Evolutionary conservation across 2,113 vertebrate species (phyloP), one percentile per base, ranked within the genome.

Genomic region (Triplophysa siluroides): DNA sequence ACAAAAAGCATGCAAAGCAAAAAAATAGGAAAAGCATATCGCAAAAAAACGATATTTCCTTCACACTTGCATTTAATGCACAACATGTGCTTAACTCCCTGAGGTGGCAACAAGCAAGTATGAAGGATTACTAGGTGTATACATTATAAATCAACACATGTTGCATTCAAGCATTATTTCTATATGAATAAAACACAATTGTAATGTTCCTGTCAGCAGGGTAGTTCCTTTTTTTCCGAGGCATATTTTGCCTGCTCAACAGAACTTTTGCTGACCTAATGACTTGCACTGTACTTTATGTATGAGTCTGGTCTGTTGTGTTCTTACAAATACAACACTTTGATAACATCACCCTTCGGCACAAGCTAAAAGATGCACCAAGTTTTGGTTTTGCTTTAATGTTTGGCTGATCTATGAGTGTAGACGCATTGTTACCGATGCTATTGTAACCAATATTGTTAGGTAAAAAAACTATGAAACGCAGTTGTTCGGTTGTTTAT

Each of bases 1-100:
- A 78, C 26, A 64, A n/a, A 75, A 88, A 87, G 85, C 87, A 71
- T 74, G 86, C 86, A 75, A 89, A 88, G 87, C 86, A 84, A 79
- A 80, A 78, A 67, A 54, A 4, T 72, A 16, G 33, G 69, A 73
- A 79, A 82, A 80, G 77, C 71, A 79, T 54, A 78, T 26, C 24
- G 43, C 71, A 60, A 60, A 65, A 43, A 33, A 62, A 50, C 45
- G 63, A 43, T 78, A 60, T 26, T 64, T 50, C 69, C 52, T 72
- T 58, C 50, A 80, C 78, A 58, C 18, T 14, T n/a, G 0, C 61
- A 47, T 26, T 62, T 24, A 65, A 71, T 43, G 54, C 69, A 62
- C 14, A 4, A 54, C 19, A 62, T 47, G 61, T 58, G 43, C 33
- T 47, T 16, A 47, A 7, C 24, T 76, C 41, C 14, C 58, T 50